Conservation (phyloP, 2,797 vertebrate species). For the Limosa lapponica region DNA sequence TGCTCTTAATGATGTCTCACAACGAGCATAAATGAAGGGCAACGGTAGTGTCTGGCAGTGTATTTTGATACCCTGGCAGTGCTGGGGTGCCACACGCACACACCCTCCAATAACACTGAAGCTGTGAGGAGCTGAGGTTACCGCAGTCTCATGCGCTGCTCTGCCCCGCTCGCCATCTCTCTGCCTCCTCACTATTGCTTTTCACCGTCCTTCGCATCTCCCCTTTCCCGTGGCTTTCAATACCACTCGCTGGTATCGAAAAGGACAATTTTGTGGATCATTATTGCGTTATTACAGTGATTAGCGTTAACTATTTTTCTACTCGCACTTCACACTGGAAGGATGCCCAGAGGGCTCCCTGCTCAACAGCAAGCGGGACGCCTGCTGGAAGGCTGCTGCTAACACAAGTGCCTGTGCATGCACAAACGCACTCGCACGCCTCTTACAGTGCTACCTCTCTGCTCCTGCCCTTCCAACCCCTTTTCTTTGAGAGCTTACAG, state of each 20-base stretch:
- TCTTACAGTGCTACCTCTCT: not conserved
- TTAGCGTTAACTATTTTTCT: constrained; percentile 4
- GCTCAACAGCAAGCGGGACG: not conserved
- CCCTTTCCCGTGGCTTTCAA: not conserved
- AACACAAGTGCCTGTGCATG: accelerated
- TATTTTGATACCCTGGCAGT: not conserved
- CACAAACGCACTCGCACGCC: accelerated
- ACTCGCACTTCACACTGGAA: not conserved
- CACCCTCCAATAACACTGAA: not conserved
- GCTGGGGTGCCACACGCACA: not conserved
- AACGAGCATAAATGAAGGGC: not conserved
- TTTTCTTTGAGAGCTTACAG: not conserved
- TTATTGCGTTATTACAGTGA: constrained; percentile 51
- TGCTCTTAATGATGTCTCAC: not conserved
- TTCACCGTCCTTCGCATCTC: not conserved
- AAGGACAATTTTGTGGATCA: constrained; percentile 23
- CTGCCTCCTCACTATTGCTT: not conserved
- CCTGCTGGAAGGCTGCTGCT: not conserved
- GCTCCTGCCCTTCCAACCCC: not conserved
- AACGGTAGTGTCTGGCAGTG: not conserved
- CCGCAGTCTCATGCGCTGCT: accelerated
- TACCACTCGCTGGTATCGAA: not conserved
- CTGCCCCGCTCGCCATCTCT: accelerated
- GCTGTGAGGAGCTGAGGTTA: not conserved
- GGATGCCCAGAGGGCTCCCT: not conserved